Evolutionary conservation across 2,797 vertebrate species (phyloP), one percentile per base, ranked within the genome.

Genomic region (Coilia nasus): DNA sequence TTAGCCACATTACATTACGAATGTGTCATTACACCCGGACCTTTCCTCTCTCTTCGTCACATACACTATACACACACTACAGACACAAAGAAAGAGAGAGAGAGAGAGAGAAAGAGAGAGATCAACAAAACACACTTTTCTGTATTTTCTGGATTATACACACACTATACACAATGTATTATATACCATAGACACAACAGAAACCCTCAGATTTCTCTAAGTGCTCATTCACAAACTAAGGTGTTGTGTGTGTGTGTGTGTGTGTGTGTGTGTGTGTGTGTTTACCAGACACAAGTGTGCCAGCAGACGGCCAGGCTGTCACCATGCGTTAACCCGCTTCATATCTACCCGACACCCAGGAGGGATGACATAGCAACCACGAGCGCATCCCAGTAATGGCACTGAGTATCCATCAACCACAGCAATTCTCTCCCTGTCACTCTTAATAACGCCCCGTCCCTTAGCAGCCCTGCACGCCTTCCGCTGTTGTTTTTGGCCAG

Each of bases 251-350:
- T 81, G 85, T 87, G 88, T 78, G 60, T 80, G 88, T 46, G 87
- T 85, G 88, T 25, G n/a, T 86, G 88, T 84, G 84, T 46, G 91
- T 89, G 90, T 87, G 35, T 25, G 41, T 23, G 90, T 90, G 93
- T 92, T 87, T 90, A 91, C 92, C 31, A 7, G 35, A 44, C 19
- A 21, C 71, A 41, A 78, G 71, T 19, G 31, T 91, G 91, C 92
- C 93, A 93, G 94, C 93, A 93, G 93, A 91, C 90, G 90, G 90
- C 92, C 82, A n/a, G 71, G 2, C 71, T 60, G 54, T 62, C 85
- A 60, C 81, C n/a, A 44, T 31, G 82, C 83, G 81, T 82, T 81
- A 47, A 41, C 21, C 54, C n/a, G n/a, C 11, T 11, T 83, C 50
- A 81, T 86, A 81, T 50, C 50, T 9, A 41, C 7, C 2, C n/a